Percentiles rank a stretch among this genome's conserved stretches.
Evolutionary conservation across 2,797 vertebrate species (phyloP).

Genomic region (Spheniscus humboldti): DNA sequence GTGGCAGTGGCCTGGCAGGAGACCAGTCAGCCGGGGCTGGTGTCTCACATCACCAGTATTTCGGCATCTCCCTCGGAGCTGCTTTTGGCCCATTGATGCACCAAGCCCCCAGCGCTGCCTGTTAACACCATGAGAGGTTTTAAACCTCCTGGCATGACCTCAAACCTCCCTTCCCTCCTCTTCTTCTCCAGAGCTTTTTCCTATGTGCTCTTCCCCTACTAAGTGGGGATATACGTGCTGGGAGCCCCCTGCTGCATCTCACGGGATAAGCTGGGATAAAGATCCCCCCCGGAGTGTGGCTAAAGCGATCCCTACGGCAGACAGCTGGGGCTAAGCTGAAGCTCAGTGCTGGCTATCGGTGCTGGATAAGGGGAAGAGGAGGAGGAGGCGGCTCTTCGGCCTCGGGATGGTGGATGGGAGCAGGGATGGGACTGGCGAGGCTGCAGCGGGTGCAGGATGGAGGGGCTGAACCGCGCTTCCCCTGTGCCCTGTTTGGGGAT

Average conservation of each 20-base stretch:
- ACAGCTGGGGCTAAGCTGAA: constrained; percentile 25
- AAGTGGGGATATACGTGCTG: constrained; percentile 36
- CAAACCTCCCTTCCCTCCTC: not conserved
- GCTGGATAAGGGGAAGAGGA: not conserved
- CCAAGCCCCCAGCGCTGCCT: not conserved
- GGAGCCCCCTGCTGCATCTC: not conserved
- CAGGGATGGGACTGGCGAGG: not conserved
- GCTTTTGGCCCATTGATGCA: rapidly evolving
- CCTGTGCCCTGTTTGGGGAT: rapidly evolving
- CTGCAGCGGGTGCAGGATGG: not conserved
- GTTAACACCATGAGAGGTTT: not conserved
- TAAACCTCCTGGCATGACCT: not conserved
- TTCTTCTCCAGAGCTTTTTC: not conserved
- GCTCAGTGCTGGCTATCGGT: not conserved
- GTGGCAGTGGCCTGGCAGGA: not conserved
- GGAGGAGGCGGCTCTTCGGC: not conserved
- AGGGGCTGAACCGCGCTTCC: rapidly evolving
- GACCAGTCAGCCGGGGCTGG: not conserved
- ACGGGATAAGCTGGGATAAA: constrained; percentile 18
- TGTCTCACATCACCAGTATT: not conserved
- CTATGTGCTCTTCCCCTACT: not conserved
- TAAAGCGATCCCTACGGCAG: not conserved
- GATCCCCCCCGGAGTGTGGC: not conserved
- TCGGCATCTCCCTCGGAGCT: not conserved
- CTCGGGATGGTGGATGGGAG: rapidly evolving